A percentile compares a stretch with the other conserved stretches of the same genome.
Evolutionary conservation across 2,113 vertebrate species (phyloP).

Genomic region (Carassius gibelio): DNA sequence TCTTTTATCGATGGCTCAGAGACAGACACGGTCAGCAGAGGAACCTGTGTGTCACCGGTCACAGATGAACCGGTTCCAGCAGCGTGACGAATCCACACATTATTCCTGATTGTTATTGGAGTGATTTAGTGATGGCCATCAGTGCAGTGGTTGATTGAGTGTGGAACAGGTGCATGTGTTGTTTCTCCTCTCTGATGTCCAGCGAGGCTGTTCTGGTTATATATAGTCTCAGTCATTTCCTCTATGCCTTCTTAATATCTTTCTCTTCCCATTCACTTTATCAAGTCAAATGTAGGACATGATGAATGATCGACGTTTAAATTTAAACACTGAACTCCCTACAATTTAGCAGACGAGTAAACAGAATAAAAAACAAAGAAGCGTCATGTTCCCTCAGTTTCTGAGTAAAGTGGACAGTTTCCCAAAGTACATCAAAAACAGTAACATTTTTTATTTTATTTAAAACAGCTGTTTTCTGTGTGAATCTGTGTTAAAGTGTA

Average conservation of each 20-base stretch:
- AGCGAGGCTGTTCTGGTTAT: not conserved
- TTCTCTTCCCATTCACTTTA: not conserved
- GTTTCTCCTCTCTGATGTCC: too few species aligned
- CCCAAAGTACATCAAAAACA: too few species aligned
- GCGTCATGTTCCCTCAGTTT: not conserved
- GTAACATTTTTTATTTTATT: too few species aligned
- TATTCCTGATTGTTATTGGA: not conserved
- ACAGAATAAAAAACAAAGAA: not conserved
- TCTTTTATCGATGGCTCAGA: not conserved
- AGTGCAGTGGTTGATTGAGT: not conserved
- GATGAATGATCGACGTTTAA: not conserved
- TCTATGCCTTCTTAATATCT: not conserved
- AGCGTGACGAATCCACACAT: not conserved
- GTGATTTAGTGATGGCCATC: not conserved
- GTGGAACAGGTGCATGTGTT: not conserved
- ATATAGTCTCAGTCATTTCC: constrained; percentile 16
- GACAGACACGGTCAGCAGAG: not conserved
- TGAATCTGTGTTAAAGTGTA: too few species aligned
- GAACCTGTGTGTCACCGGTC: not conserved
- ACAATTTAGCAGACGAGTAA: not conserved
- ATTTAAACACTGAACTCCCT: not conserved
- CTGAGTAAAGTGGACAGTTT: too few species aligned
- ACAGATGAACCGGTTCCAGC: too few species aligned
- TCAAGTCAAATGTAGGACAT: not conserved
- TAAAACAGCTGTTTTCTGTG: too few species aligned